A percentile compares a stretch with the other conserved stretches of the same genome.
Conservation (phyloP, 92 coral and sea anemone species). For the Heliopora coerulea region DNA sequence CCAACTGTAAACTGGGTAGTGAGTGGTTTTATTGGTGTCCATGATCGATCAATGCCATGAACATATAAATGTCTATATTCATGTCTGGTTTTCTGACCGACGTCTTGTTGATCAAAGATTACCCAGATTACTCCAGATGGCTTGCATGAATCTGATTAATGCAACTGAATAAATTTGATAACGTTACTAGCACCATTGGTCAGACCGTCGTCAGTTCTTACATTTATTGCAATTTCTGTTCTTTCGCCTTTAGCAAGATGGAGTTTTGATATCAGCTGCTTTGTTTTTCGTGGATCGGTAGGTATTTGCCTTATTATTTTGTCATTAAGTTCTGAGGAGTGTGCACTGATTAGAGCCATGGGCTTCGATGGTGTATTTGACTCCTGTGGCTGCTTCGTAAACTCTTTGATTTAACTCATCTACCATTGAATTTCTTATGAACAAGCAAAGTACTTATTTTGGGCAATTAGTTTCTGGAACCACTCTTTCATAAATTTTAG, state of each 20-base stretch:
- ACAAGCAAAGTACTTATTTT: no score
- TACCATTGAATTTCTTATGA: no score
- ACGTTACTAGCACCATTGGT: conserved; percentile 48
- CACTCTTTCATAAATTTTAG: no score
- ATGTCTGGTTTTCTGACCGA: conserved; percentile 39
- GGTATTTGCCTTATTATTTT: no score
- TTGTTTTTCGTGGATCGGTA: no score
- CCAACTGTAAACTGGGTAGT: no score
- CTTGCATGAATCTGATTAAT: conserved; percentile 34
- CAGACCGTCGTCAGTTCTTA: conserved; percentile 56
- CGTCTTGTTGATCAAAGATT: conserved; percentile 42
- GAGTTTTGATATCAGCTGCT: conserved; percentile 40
- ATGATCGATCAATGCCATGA: no score
- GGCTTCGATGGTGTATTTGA: conserved; percentile 44
- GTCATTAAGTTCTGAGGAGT: conserved; percentile 45
- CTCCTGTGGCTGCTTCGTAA: conserved; percentile 31
- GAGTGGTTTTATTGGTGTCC: no score
- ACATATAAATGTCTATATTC: no score
- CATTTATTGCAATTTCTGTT: no score
- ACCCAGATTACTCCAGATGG: conserved; percentile 49
- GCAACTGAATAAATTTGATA: conserved; percentile 53
- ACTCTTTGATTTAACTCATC: no score
- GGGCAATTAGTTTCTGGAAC: no score
- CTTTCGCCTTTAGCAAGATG: conserved; percentile 2
- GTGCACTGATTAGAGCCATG: conserved; percentile 50